Percentiles rank a stretch among this genome's conserved stretches.
phyloP scores from a whole-genome alignment of 2,888 invertebrate species.

The Hyppa rectilinea region DNA sequence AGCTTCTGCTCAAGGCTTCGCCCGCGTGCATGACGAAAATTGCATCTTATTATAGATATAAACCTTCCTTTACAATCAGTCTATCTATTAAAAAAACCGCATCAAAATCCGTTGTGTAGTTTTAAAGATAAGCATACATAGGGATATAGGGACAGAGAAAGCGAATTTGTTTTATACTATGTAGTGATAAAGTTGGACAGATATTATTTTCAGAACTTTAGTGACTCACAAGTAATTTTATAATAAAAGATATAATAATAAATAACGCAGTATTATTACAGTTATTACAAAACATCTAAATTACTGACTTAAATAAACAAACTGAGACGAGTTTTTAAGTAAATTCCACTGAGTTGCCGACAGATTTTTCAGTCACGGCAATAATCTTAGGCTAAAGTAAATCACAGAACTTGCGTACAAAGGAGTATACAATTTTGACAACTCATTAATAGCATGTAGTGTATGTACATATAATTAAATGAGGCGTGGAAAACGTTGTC shows the following conservation, averaged over 20 bases:
- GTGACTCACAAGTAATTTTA: no score
- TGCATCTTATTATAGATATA: no score
- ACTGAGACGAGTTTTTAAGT: constrained; percentile 24
- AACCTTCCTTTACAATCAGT: no score
- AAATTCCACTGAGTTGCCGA: constrained; percentile 33
- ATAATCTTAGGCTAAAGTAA: constrained; percentile 51
- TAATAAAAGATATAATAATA: no score
- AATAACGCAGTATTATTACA: neutral
- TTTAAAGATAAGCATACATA: no score
- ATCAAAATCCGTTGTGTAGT: no score
- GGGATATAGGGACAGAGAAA: no score
- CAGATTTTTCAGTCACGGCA: constrained; percentile 49
- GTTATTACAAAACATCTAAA: constrained; percentile 18
- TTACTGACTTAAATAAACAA: neutral
- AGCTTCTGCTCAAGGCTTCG: no score
- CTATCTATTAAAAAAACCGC: no score
- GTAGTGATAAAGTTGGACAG: neutral
- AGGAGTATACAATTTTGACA: constrained; percentile 63
- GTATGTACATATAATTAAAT: constrained; percentile 65
- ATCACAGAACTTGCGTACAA: constrained; percentile 58
- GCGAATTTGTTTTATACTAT: no score
- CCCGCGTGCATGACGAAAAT: no score
- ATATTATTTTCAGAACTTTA: neutral
- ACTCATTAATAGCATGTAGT: constrained; percentile 59
- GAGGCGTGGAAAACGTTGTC: constrained; percentile 64